Base-by-base conservation (phyloP, 2,888 invertebrate genomes). In the Agrotis ipsilon region DNA sequence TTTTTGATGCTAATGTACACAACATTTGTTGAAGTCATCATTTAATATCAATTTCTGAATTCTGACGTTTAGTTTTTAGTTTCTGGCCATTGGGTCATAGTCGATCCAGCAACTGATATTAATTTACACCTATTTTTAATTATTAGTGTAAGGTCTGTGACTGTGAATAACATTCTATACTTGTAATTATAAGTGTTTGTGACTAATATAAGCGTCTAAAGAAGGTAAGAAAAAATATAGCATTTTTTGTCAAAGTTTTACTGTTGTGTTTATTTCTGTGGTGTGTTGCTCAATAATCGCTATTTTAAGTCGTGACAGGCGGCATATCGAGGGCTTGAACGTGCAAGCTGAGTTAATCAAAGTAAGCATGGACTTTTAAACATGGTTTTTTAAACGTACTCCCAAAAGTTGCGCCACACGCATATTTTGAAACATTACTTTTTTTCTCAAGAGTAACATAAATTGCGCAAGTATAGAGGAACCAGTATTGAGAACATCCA, bases 221-320 rank as follows among this genome's bases (percentile, higher is more conserved):
- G n/a, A 59, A 75, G 83, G 83, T 82, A 80, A 72, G 66, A 59
- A 54, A 59, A 32, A 4, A 54, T 49, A 65, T 43, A 7, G 14
- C 49, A 32, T 27, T 80, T 72, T 68, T 71, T 60, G 4, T 21
- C 13, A 46, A 57, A 60, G 54, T 55, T 68, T 3, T 45, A 43
- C 13, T 49, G 48, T 74, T 75, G 61, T 84, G 82, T 85, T 83
- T 87, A 87, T 84, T 87, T 84, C 78, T 75, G 84, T 71, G 27
- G 32, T 51, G 3, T 66, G 72, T 89, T 89, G 86, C 87, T 86
- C 86, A 90, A 90, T 90, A 91, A 85, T 89, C 83, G 87, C 93
- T 95, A 95, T 95, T 95, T 95, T 94, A 87, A 90, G 92, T 92
- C 90, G 89, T 94, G 94, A 94, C 94, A 80, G 76, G 66, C 71